Evolutionary conservation across 2,888 invertebrate species (phyloP), one percentile per base, ranked within the genome.

Genomic region (Leptinotarsa tumamoca): DNA sequence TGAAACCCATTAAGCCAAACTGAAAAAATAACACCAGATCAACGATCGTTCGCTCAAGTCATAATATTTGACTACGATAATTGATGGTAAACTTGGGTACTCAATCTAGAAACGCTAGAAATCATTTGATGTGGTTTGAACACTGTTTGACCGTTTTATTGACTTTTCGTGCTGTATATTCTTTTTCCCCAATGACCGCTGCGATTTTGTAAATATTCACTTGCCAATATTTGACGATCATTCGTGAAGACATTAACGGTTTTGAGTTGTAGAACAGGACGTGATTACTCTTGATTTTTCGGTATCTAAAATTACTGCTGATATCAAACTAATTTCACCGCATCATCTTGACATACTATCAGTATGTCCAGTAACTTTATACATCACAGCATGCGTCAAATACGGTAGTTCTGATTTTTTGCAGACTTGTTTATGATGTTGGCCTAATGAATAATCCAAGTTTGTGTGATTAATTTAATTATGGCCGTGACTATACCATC

Each of bases 51-150:
- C 1, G 10, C 33, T 14, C 10, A 27, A 63, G 33, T 63, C 43
- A 63, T 18, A 63, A 63, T 63, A 63, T 63, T 43, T 63, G 63
- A 63, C 63, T 63, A 33, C 43, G 17, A 63, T 63, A 63, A 63
- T 27, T 63, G 63, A 63, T 63, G 3, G 63, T n/a, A 63, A 63
- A 63, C 63, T 15, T 63, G 33, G 15, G 63, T 33, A 33, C 63
- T 63, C 33, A 33, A 33, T 63, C n/a, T 18, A 7, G 63, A 33
- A 15, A 63, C 17, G 63, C 43, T 63, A 63, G 63, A 63, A 43
- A 43, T 63, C 27, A 43, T 63, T 63, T n/a, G 33, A 63, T 63
- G 63, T 63, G 43, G 63, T 63, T 63, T 63, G 7, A 63, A 43
- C 63, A n/a, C n/a, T 63, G 33, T n/a, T 63, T 33, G 0, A 18